These are phyloP conservation scores for Cephus rjabovi DNA, from an alignment of 2,888 invertebrate species.

Conservation along the genomic window DNA sequence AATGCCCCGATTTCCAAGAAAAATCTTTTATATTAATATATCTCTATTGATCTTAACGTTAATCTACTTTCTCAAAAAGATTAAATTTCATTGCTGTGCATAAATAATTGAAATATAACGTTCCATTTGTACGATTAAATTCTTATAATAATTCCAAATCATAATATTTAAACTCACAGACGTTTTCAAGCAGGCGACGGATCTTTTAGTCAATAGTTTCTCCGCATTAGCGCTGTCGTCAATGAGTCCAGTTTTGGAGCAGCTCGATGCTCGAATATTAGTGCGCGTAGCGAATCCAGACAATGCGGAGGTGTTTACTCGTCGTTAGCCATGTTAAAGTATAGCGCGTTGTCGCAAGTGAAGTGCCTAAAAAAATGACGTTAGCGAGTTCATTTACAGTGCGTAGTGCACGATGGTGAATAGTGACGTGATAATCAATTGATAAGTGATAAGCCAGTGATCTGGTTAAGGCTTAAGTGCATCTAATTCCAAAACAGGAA, in stretches of 20 bases:
- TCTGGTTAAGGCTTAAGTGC: background rate
- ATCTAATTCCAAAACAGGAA: constrained; percentile 32
- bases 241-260: background rate
- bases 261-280: background rate
- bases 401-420: constrained; percentile 26
- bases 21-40: too few species aligned
- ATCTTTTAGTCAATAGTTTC: background rate
- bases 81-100: too few species aligned
- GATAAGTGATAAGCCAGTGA: constrained; percentile 30
- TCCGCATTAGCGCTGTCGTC: background rate
- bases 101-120: too few species aligned
- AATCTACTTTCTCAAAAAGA: too few species aligned
- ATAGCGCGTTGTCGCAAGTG: constrained; percentile 7
- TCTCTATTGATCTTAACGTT: too few species aligned
- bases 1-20: too few species aligned
- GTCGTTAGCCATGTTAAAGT: constrained; percentile 36
- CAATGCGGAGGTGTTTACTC: constrained; percentile 45
- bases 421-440: constrained; percentile 32
- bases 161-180: too few species aligned
- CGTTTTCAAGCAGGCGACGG: background rate
- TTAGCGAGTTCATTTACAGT: constrained; percentile 17
- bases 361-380: constrained; percentile 16
- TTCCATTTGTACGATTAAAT: too few species aligned
- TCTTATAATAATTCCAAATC: too few species aligned
- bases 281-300: constrained; percentile 40